phyloP scores from a whole-genome alignment of 2,113 vertebrate species.

The Corythoichthys intestinalis region DNA sequence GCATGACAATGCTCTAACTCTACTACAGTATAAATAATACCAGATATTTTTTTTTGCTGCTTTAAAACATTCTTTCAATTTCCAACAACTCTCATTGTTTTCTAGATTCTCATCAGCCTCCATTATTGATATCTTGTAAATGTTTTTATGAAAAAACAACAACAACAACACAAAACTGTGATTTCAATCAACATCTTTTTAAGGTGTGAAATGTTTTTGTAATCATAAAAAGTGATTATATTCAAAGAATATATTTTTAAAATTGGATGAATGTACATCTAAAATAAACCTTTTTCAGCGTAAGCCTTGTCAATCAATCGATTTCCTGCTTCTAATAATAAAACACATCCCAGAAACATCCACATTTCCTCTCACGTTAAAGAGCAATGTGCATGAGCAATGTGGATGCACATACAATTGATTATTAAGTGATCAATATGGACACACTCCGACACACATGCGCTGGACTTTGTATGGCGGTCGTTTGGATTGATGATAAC shows the following conservation, averaged over 20 bases:
- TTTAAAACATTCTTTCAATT: neutral
- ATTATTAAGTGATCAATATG: neutral
- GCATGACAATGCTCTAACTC: neutral
- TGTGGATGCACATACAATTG: neutral
- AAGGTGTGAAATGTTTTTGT: constrained; percentile 50
- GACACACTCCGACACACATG: neutral
- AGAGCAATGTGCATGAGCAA: neutral
- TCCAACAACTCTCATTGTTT: neutral
- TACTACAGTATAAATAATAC: neutral
- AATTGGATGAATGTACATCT: constrained; percentile 36
- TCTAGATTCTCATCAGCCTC: neutral
- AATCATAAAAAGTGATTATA: constrained; percentile 47
- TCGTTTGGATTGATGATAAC: neutral
- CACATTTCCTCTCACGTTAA: neutral
- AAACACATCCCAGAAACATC: neutral
- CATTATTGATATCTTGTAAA: neutral
- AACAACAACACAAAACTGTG: constrained; percentile 9
- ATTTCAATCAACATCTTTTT: constrained; percentile 47
- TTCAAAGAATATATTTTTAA: constrained; percentile 55
- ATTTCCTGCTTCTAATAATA: neutral
- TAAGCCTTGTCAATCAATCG: neutral
- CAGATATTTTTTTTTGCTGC: neutral
- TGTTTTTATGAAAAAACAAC: constrained; percentile 4
- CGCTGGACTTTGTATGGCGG: neutral
- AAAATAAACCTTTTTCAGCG: constrained; percentile 13